Base-by-base conservation (phyloP, 2,888 invertebrate species). In the Apamea monoglypha region DNA sequence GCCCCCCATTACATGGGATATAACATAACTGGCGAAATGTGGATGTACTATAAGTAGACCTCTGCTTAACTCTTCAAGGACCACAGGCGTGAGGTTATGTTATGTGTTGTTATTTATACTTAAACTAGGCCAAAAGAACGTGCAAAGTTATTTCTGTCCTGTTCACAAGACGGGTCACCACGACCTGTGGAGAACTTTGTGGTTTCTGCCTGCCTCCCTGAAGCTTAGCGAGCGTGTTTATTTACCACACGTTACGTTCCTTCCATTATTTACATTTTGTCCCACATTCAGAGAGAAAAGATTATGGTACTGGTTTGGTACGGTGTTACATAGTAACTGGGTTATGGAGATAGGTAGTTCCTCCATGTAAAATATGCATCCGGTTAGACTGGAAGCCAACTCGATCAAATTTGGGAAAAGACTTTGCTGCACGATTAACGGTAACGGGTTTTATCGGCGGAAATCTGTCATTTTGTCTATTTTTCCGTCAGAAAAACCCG, bases 111-210 rank as follows among this genome's bases (percentile, higher is more conserved):
- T 50, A 50, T 50, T 53, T 21, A 21, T 16, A 25, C 64, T 56
- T 40, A 44, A 80, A 67, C 36, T 66, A 29, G 32, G 50, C 32
- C 50, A 68, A 25, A 79, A 78, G 44, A 32, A 63, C 63, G 14
- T 21, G 40, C 72, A 72, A 78, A 82, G 76, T 78, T 82, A 81
- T 81, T 78, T 82, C 77, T 77, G 69, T 81, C 44, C 71, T 21
- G 73, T 73, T 73, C 50, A 16, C 10, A 67, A 81, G 61, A 72
- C 14, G 53, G 74, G 70, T 76, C 67, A 78, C 64, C 68, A 29
- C 47, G 25, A 71, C 63, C 36, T 68, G 70, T 14, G 56, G 61
- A 63, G 29, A 82, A 78, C 79, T 82, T 88, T 81, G 79, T 75
- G 79, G 79, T 81, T 77, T 76, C 78, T 74, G 63, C 47, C 44